A percentile compares a stretch with the other conserved stretches of the same genome.
These are phyloP conservation scores for Sebastes glaucus DNA, from an alignment of 2,797 vertebrate species.

Conservation along the genomic window DNA sequence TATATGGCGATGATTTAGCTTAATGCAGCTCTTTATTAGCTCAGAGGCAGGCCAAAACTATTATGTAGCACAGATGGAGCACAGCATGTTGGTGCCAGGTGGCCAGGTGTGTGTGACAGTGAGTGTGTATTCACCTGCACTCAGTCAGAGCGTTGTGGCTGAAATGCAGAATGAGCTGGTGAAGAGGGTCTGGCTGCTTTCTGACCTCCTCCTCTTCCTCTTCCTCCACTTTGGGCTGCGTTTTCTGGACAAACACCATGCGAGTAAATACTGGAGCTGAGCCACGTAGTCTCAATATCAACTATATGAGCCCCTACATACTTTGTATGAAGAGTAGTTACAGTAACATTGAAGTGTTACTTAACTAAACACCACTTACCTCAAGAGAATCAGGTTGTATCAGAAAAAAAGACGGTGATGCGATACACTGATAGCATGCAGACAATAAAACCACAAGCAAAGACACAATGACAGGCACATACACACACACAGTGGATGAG, in stretches of 20 bases:
- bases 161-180: slow-evolving; percentile 98
- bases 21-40: slow-evolving; percentile 46
- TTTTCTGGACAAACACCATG: slow-evolving; percentile 85
- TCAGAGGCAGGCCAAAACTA: slow-evolving; percentile 28
- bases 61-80: slow-evolving; percentile 61
- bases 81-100: slow-evolving; percentile 42
- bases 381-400: slow-evolving; percentile 35
- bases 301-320: background rate
- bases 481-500: slow-evolving; percentile 15
- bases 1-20: slow-evolving; percentile 18
- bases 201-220: slow-evolving; percentile 91
- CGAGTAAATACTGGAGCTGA: slow-evolving; percentile 13
- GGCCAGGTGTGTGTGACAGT: slow-evolving; percentile 35
- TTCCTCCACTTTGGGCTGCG: slow-evolving; percentile 90
- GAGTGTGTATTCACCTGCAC: slow-evolving; percentile 82
- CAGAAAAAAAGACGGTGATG: slow-evolving; percentile 33
- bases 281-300: background rate
- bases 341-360: background rate
- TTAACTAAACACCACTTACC: slow-evolving; percentile 42
- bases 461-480: background rate
- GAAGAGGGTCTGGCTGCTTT: slow-evolving; percentile 93
- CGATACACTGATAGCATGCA: slow-evolving; percentile 54
- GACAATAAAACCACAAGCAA: slow-evolving; percentile 31
- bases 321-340: background rate
- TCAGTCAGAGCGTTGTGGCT: slow-evolving; percentile 97